phyloP scores from a whole-genome alignment of 2,113 vertebrate species.

The Cyphomyrus discorhynchus region DNA sequence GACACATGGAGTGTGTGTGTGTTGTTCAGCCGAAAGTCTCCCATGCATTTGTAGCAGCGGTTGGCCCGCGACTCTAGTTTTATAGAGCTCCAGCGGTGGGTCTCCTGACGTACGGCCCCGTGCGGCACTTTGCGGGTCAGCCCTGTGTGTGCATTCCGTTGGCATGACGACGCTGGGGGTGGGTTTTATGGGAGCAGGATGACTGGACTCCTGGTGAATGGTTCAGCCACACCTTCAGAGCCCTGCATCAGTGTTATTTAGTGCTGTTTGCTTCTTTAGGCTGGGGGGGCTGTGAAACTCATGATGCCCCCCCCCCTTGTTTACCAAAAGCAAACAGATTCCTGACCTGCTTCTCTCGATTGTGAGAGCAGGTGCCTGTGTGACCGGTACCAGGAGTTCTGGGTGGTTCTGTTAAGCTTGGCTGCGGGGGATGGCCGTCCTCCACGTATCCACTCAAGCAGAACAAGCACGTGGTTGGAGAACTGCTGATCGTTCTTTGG shows the following conservation, averaged over 20 bases:
- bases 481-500: background rate
- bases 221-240: background rate
- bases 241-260: background rate
- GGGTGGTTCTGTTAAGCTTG: background rate
- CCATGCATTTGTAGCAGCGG: conserved; percentile 51
- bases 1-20: conserved; percentile 6
- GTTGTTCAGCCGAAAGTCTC: conserved; percentile 41
- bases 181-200: background rate
- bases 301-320: background rate
- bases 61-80: conserved; percentile 85
- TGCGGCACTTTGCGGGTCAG: conserved; percentile 18
- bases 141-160: conserved; percentile 21
- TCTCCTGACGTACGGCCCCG: conserved; percentile 22
- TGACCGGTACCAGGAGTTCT: too few relatives aligned
- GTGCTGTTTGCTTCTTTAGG: background rate
- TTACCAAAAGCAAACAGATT: background rate
- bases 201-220: background rate
- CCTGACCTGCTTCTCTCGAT: background rate
- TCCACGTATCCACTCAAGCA: background rate
- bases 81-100: conserved; percentile 78
- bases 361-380: background rate
- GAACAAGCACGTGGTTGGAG: background rate
- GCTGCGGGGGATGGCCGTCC: background rate
- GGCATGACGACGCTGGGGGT: conserved; percentile 16
- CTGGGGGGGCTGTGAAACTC: background rate